phyloP scores from a whole-genome alignment of 2,797 vertebrate genomes.

The Trematomus bernacchii region DNA sequence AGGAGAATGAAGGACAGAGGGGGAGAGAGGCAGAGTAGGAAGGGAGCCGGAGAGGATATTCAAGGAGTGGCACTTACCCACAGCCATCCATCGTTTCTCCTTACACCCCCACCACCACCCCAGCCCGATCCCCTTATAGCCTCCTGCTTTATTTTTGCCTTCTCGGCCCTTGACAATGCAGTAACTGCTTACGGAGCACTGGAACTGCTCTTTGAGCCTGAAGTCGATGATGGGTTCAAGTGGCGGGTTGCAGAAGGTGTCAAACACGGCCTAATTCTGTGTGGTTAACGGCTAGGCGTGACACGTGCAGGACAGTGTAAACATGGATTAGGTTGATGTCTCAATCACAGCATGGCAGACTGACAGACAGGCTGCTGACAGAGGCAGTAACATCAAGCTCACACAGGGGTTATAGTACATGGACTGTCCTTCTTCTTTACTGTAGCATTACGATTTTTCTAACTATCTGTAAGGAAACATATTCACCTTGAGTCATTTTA shows the following conservation, averaged over 20 bases:
- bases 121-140: conserved; percentile 51
- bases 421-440: not conserved
- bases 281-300: conserved; percentile 82
- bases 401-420: not conserved
- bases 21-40: conserved; percentile 68
- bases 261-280: conserved; percentile 85
- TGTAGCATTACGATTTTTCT: not conserved
- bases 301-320: conserved; percentile 84
- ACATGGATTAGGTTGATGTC: conserved; percentile 89
- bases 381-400: conserved; percentile 37
- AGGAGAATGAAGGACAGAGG: conserved; percentile 77
- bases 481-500: too few species aligned
- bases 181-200: conserved; percentile 58
- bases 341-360: conserved; percentile 85
- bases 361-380: conserved; percentile 76
- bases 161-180: conserved; percentile 64
- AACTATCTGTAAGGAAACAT: not conserved
- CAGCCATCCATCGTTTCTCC: conserved; percentile 72
- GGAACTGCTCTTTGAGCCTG: conserved; percentile 67
- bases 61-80: conserved; percentile 80
- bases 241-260: conserved; percentile 79
- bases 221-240: conserved; percentile 83
- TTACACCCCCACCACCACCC: conserved; percentile 18
- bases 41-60: conserved; percentile 78
- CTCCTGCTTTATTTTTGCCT: conserved; percentile 74